phyloP scores from a whole-genome alignment of 2,113 vertebrate species.

The Hippocampus zosterae region DNA sequence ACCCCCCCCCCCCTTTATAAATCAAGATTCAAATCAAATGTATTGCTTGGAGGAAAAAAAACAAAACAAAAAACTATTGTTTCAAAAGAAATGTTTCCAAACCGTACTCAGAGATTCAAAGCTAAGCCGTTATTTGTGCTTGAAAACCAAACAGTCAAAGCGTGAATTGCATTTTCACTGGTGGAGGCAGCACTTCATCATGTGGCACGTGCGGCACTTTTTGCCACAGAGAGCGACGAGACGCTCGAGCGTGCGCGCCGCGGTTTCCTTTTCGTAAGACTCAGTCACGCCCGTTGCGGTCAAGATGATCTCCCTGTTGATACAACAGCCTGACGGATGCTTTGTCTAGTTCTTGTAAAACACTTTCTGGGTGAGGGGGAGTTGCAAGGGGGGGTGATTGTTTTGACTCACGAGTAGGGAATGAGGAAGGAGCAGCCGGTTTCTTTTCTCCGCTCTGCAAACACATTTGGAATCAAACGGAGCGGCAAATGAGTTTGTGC shows the following conservation, averaged over 20 bases:
- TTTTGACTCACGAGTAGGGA: background rate
- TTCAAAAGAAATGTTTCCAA: too few relatives aligned
- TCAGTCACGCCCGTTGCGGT: slow-evolving; percentile 6
- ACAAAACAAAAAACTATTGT: too few relatives aligned
- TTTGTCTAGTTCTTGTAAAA: background rate
- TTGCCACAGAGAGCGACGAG: background rate
- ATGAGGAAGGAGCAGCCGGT: background rate
- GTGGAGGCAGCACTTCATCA: too few relatives aligned
- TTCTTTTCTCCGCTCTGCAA: background rate
- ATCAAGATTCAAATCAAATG: too few relatives aligned
- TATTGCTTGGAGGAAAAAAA: too few relatives aligned
- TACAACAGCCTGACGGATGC: slow-evolving; percentile 5
- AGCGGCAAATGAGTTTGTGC: slow-evolving; percentile 4
- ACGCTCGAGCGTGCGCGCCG: background rate
- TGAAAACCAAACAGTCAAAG: too few relatives aligned
- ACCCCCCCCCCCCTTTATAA: too few relatives aligned
- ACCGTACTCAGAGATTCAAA: background rate
- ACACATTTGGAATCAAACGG: slow-evolving; percentile 4
- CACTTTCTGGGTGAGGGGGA: background rate
- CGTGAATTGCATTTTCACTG: too few relatives aligned
- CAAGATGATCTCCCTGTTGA: slow-evolving; percentile 10
- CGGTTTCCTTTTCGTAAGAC: background rate
- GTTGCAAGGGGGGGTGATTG: background rate
- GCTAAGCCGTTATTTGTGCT: too few relatives aligned
- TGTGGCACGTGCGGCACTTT: background rate